Evolutionary conservation across 35 echinoderm and acorn worm species (phyloP).

Genomic region (Ophioderma brevispina): DNA sequence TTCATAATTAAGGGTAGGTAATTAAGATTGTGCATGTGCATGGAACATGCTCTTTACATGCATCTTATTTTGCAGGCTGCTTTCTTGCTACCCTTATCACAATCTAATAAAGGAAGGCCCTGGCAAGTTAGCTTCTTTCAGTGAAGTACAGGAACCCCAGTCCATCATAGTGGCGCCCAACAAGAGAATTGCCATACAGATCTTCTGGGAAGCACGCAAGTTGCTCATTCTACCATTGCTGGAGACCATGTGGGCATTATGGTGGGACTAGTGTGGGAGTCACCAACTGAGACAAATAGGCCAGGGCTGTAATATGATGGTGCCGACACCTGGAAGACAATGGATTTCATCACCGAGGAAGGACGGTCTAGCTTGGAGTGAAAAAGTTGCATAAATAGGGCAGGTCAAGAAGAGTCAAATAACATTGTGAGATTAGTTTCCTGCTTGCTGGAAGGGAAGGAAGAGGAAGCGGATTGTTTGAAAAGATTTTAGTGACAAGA

Average conservation of each 20-base stretch:
- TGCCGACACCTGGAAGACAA: slow-evolving; percentile 81
- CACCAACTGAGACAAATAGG: slow-evolving; percentile 66
- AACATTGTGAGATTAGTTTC: too few relatives aligned
- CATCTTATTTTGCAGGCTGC: slow-evolving; percentile 87
- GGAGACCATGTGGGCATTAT: slow-evolving; percentile 72
- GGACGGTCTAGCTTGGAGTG: too few relatives aligned
- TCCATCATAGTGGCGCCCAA: slow-evolving; percentile 88
- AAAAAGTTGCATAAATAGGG: too few relatives aligned
- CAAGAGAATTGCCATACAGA: slow-evolving; percentile 87
- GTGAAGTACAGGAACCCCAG: slow-evolving; percentile 75
- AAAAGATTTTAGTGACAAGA: too few relatives aligned
- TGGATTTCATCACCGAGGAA: slow-evolving; percentile 85
- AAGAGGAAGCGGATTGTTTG: too few relatives aligned
- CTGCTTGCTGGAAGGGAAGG: too few relatives aligned
- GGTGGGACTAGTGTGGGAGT: slow-evolving; percentile 85
- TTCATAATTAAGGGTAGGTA: too few relatives aligned
- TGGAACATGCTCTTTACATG: too few relatives aligned
- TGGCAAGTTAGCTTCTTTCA: slow-evolving; percentile 45
- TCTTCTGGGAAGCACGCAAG: slow-evolving; percentile 83
- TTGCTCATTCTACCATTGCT: slow-evolving; percentile 75
- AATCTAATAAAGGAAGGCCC: slow-evolving; percentile 55
- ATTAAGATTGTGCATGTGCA: too few relatives aligned
- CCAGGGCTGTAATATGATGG: slow-evolving; percentile 73
- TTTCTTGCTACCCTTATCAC: slow-evolving; percentile 92
- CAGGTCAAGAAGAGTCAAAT: too few relatives aligned